Evolutionary conservation across 2,113 vertebrate species (phyloP).

Genomic region (Plecotus auritus): DNA sequence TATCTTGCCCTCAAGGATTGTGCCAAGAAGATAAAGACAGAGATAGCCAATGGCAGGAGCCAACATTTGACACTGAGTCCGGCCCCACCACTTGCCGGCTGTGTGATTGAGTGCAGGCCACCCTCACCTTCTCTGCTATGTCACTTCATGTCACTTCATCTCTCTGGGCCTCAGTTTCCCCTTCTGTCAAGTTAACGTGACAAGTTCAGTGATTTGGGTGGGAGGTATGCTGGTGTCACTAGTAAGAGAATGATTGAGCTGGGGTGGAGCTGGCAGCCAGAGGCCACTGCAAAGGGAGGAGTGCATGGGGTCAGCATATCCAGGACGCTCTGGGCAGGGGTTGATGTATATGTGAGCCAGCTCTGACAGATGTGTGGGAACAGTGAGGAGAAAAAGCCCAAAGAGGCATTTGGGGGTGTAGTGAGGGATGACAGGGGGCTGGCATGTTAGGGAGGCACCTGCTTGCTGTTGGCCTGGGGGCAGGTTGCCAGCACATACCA

Average conservation of each 20-base stretch:
- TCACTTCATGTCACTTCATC: background rate
- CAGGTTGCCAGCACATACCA: background rate
- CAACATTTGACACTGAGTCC: accelerated
- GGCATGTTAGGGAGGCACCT: no score
- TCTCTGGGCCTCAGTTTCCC: background rate
- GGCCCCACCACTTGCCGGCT: accelerated
- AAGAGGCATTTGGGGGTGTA: background rate
- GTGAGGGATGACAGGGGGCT: background rate
- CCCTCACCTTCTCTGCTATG: background rate
- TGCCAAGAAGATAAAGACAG: background rate
- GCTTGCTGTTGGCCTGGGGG: background rate
- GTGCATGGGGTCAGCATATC: background rate
- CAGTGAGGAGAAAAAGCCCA: background rate
- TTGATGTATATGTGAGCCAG: background rate
- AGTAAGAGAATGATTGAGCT: background rate
- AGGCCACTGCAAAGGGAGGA: background rate
- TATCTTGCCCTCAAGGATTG: background rate
- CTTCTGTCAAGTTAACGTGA: background rate
- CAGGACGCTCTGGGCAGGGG: background rate
- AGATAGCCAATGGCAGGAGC: background rate
- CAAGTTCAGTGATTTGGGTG: background rate
- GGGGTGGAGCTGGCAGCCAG: background rate
- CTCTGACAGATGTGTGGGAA: background rate
- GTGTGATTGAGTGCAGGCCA: background rate
- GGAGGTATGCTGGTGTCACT: background rate